phyloP scores from a whole-genome alignment of 2,888 invertebrate genomes.

The Dicyrtomina minuta region DNA sequence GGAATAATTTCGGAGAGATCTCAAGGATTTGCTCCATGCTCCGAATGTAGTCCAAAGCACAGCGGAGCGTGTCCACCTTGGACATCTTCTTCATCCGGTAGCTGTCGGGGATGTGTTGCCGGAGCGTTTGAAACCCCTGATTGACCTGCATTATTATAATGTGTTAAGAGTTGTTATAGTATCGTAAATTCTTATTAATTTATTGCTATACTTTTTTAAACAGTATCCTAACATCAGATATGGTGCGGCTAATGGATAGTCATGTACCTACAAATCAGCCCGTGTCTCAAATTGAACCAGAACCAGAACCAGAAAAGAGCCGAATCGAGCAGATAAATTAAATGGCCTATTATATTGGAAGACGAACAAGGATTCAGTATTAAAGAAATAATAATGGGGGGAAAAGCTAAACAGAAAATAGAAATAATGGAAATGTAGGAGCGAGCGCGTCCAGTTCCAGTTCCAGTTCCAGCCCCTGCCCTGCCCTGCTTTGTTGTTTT shows the following conservation, averaged over 20 bases:
- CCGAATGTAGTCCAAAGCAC: constrained; percentile 86
- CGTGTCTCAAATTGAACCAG: too few relatives aligned
- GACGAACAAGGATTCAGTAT: background rate
- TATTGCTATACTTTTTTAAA: background rate
- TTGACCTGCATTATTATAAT: constrained; percentile 40
- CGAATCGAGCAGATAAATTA: background rate
- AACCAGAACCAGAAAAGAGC: too few relatives aligned
- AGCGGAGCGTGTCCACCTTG: constrained; percentile 81
- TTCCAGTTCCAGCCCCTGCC: too few relatives aligned
- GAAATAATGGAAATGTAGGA: background rate
- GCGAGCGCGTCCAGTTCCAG: too few relatives aligned
- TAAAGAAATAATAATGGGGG: background rate
- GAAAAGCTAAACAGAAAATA: background rate
- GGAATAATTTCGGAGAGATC: background rate
- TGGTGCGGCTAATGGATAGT: too few relatives aligned
- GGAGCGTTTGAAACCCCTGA: constrained; percentile 58
- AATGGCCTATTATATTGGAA: too few relatives aligned
- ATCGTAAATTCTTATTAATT: background rate
- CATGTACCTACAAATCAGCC: too few relatives aligned
- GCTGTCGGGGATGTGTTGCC: constrained; percentile 81
- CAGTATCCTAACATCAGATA: too few relatives aligned
- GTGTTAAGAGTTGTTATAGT: background rate
- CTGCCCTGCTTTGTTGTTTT: constrained; percentile 3
- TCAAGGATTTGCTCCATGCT: constrained; percentile 57
- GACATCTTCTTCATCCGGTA: constrained; percentile 71